phyloP scores from a whole-genome alignment of 1,140 invertebrate genomes.

The Acromyrmex charruanus region DNA sequence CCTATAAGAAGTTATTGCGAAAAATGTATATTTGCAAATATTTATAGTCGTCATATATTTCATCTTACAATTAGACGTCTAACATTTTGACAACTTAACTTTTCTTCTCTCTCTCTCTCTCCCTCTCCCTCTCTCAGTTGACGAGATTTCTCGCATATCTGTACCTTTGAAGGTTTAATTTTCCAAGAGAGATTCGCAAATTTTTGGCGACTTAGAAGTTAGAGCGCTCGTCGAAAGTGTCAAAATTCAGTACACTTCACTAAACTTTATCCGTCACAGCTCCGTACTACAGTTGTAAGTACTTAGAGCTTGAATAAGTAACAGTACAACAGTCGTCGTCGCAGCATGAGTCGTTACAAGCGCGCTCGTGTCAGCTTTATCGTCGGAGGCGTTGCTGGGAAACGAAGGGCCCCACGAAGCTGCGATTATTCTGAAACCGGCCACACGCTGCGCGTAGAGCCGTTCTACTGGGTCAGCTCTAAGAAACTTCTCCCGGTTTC shows the following conservation, averaged over 20 bases:
- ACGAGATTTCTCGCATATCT: background rate
- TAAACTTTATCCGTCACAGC: constrained; percentile 15
- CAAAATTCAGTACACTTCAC: background rate
- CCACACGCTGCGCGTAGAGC: constrained; percentile 58
- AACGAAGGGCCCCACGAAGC: constrained; percentile 52
- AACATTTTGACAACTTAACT: background rate
- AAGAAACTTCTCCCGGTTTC: constrained; percentile 38
- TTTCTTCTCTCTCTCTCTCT: background rate
- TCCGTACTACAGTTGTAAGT: background rate
- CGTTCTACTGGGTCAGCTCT: constrained; percentile 33
- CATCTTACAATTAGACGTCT: background rate
- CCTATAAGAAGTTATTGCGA: too few species aligned
- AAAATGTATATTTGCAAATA: too few species aligned
- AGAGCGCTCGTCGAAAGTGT: constrained; percentile 26
- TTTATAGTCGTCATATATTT: background rate
- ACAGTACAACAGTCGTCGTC: constrained; percentile 27
- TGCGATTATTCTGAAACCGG: constrained; percentile 58
- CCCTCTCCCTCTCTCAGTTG: background rate
- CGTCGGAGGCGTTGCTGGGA: constrained; percentile 25
- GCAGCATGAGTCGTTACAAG: constrained; percentile 43
- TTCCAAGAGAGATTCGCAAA: background rate
- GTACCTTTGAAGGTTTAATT: background rate
- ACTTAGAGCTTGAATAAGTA: constrained; percentile 45
- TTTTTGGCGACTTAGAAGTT: constrained; percentile 22
- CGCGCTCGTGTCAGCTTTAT: constrained; percentile 51